These are phyloP conservation scores for Elmis aenea DNA, from an alignment of 2,888 invertebrate genomes.

Conservation along the genomic window DNA sequence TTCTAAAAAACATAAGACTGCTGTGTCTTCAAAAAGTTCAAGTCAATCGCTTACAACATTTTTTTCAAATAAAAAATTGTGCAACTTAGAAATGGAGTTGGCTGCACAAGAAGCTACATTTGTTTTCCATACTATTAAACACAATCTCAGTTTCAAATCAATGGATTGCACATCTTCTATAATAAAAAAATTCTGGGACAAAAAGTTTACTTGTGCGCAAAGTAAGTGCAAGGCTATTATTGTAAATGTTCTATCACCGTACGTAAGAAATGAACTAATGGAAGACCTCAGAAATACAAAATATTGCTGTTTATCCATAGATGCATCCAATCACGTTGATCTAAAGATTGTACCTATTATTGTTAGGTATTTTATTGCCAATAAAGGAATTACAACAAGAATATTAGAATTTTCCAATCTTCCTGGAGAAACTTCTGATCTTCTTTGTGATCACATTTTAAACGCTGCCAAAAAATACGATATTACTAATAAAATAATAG, in stretches of 20 bases:
- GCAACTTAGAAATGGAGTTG: conserved; percentile 1
- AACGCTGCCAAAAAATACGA: conserved; percentile 1
- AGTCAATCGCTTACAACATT: conserved; percentile 1
- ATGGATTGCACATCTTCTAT: conserved; percentile 1
- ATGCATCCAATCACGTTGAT: conserved; percentile 2
- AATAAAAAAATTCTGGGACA: too few relatives aligned
- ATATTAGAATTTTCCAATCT: conserved; percentile 1
- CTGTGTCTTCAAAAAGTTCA: conserved; percentile 1
- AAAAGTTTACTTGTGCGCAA: conserved; percentile 2
- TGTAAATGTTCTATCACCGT: neutral
- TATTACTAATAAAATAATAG: conserved; percentile 1
- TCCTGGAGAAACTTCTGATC: conserved; percentile 2
- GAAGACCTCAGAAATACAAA: neutral
- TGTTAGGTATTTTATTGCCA: neutral
- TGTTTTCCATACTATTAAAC: conserved; percentile 1
- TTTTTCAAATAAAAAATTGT: neutral
- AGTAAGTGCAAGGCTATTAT: conserved; percentile 2
- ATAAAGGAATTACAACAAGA: conserved; percentile 1
- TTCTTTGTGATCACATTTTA: conserved; percentile 1
- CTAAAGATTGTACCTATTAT: conserved; percentile 1
- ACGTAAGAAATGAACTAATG: conserved; percentile 1
- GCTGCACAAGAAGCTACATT: conserved; percentile 2
- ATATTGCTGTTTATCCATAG: conserved; percentile 1
- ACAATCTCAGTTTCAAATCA: too few relatives aligned
- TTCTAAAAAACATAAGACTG: conserved; percentile 1